Conservation (phyloP, 2,797 vertebrate species). For the Trachurus trachurus region DNA sequence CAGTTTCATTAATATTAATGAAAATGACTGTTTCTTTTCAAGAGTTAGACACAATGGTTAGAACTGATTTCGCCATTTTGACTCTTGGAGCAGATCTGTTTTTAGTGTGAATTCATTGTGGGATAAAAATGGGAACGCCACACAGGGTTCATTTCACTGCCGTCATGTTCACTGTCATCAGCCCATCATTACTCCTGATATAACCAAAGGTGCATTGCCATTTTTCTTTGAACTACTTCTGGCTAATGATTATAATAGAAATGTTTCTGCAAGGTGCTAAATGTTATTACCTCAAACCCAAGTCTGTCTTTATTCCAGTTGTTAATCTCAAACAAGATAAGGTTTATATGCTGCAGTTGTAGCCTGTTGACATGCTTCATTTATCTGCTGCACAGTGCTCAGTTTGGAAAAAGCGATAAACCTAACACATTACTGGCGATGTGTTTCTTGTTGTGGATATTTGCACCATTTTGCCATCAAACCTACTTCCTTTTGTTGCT, state of each 20-base stretch:
- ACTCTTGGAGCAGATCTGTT: conserved; percentile 1
- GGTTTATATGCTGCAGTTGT: neutral
- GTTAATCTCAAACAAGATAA: neutral
- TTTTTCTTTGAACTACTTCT: conserved; percentile 19
- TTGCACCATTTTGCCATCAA: neutral
- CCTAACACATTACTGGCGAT: neutral
- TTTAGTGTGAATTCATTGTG: neutral
- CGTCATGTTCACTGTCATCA: conserved; percentile 12
- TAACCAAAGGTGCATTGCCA: neutral
- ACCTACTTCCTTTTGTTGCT: neutral
- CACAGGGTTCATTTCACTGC: conserved; percentile 16
- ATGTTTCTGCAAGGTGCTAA: neutral
- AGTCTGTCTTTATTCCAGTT: neutral
- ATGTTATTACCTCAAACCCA: conserved; percentile 1
- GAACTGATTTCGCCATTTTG: too few species aligned
- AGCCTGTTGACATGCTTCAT: neutral
- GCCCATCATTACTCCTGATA: conserved; percentile 13
- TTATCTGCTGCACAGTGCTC: neutral
- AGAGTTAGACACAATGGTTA: neutral
- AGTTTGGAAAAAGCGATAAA: neutral
- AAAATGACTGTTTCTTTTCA: neutral
- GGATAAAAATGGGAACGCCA: conserved; percentile 13
- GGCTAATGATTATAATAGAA: neutral
- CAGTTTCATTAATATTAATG: conserved; percentile 7
- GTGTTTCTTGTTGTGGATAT: neutral